Conservation (phyloP, 2,113 vertebrate genomes). For the Telmatochromis brichardi region DNA sequence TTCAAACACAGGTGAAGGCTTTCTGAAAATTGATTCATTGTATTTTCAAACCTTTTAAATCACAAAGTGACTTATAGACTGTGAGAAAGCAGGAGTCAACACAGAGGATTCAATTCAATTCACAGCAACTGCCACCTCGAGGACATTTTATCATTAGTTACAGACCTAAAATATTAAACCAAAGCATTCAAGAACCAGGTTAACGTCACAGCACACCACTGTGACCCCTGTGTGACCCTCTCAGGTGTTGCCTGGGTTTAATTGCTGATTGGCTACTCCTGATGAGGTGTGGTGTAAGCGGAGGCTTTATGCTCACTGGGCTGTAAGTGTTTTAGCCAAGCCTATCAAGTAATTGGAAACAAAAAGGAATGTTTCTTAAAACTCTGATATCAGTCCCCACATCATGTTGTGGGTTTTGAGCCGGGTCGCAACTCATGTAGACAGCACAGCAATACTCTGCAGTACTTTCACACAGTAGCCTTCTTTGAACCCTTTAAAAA, state of each 20-base stretch:
- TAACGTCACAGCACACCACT: not conserved
- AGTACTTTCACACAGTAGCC: not conserved
- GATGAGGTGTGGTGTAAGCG: not conserved
- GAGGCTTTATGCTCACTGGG: not conserved
- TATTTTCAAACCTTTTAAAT: not conserved
- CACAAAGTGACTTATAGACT: not conserved
- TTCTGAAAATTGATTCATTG: not conserved
- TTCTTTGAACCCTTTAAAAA: not conserved
- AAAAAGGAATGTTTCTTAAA: not conserved
- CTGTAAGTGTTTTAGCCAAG: not conserved
- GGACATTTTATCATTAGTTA: not conserved
- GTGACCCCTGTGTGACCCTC: not conserved
- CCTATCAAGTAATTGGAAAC: not conserved
- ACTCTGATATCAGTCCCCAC: not conserved
- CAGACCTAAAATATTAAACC: not conserved
- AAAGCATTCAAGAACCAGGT: not conserved
- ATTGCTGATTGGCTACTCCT: not conserved
- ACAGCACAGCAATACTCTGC: not conserved
- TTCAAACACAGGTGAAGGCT: not conserved
- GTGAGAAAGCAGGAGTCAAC: not conserved
- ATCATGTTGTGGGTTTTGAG: not conserved
- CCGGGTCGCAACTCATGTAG: not conserved
- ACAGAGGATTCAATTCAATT: not conserved
- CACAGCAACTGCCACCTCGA: not conserved
- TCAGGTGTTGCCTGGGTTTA: not conserved